Base-by-base conservation (phyloP, 64 coral and sea anemone genomes). In the Stichodactyla helianthus region DNA sequence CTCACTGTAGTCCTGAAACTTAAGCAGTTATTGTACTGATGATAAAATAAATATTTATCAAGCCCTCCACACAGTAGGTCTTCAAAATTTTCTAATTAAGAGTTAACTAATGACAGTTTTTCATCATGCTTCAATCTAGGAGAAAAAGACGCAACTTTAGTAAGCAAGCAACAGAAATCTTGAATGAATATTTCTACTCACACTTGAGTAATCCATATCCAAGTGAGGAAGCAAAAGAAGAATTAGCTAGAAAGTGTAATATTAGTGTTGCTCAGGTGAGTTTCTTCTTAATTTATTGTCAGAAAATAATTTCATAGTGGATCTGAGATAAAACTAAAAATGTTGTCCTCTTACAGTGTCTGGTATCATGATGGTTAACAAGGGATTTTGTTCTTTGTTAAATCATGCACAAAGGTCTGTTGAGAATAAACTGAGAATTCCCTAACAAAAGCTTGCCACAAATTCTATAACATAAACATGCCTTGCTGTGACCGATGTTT, bases 111-210 rank as follows among this genome's bases (percentile, higher is more conserved):
- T 65, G 19, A 65, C 62, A 65, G 18, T 65, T n/a, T 44, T 44
- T 22, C 5, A 22, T 31, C 25, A 74, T 74, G 68, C 10, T 8
- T 92, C 31, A 1, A 57, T 81, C 5, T 31, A 98, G 95, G 92
- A 98, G 95, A 94, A 99, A 99, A 78, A 88, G 97, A 71, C 63
- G 97, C 52, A 99, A 99, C 76, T 99, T 99, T 54, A 99, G 97
- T 60, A 99, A 99, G 44, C 97, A 99, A 53, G 97, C 97, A 18
- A 99, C 97, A 90, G 97, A 99, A 87, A 92, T 99, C 23, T 77
- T 99, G 19, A 99, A 99, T 86, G 97, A 99, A 77, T 99, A 99
- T 92, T 99, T 99, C 50, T 99, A 99, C 77, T 99, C 97, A 4
- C 97, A 99, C 77, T 76, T 99, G 82, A 99, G 97, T 85, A 99